Evolutionary conservation across 2,113 vertebrate species (phyloP).

Genomic region (Thryonomys swinderianus): DNA sequence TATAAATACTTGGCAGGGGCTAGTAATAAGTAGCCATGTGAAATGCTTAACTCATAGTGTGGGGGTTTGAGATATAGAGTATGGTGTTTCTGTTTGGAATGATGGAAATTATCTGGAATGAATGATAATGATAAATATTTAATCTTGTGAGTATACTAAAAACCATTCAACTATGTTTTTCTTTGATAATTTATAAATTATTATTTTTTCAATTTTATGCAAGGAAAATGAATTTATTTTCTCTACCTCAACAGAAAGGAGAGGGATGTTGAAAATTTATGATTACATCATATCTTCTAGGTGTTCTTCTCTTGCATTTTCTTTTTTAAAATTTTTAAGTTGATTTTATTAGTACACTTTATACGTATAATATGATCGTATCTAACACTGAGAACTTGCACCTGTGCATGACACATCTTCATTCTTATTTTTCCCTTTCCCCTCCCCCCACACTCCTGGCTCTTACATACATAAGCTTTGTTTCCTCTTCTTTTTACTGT

Average conservation of each 20-base stretch:
- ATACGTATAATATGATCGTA: too few species aligned
- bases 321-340: too few species aligned
- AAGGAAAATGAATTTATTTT: conserved; percentile 76
- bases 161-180: background rate
- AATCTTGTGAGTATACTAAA: background rate
- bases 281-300: conserved; percentile 46
- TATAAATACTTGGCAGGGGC: background rate
- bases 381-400: too few species aligned
- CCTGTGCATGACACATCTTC: too few species aligned
- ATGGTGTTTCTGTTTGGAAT: background rate
- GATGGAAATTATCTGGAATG: background rate
- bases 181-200: background rate
- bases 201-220: background rate
- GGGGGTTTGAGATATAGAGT: background rate
- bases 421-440: too few species aligned
- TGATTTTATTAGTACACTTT: too few species aligned
- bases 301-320: conserved; percentile 27
- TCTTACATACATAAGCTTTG: too few species aligned
- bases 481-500: too few species aligned
- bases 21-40: background rate
- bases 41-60: background rate
- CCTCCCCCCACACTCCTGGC: too few species aligned
- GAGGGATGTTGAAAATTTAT: conserved; percentile 75
- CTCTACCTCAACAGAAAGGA: conserved; percentile 7
- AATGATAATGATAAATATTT: background rate